Conservation (phyloP, 2,888 invertebrate species). For the Coelogynopora nodosa region DNA sequence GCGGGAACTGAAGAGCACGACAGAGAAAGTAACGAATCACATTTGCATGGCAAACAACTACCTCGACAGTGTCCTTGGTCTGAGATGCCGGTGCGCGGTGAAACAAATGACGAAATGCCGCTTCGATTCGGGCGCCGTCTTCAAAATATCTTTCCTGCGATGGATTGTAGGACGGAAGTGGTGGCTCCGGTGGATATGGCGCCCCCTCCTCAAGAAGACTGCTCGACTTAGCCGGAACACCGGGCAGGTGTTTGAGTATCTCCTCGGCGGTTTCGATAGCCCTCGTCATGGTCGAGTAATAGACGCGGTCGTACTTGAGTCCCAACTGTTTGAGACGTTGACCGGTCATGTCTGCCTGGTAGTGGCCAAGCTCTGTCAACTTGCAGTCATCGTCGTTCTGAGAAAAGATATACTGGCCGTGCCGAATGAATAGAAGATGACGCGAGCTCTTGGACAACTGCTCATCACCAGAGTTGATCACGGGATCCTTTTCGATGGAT, state of each 20-base stretch:
- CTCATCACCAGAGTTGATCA: neutral
- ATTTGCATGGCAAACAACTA: conserved; percentile 93
- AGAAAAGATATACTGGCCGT: conserved; percentile 76
- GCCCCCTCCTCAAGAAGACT: conserved; percentile 83
- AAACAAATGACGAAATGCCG: conserved; percentile 87
- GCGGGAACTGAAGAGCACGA: conserved; percentile 74
- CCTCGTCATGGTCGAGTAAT: conserved; percentile 85
- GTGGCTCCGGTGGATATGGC: conserved; percentile 88
- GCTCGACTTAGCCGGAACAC: conserved; percentile 66
- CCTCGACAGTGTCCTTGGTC: conserved; percentile 76
- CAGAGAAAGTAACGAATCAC: conserved; percentile 77
- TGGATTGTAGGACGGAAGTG: conserved; percentile 64
- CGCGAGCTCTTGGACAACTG: conserved; percentile 57
- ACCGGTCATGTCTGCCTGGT: conserved; percentile 82
- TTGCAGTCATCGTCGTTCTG: conserved; percentile 16
- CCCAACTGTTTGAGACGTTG: conserved; percentile 71
- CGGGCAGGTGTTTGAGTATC: conserved; percentile 70
- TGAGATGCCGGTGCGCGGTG: conserved; percentile 79
- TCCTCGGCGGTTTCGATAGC: conserved; percentile 85
- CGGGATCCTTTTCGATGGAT: neutral
- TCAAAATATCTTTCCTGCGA: conserved; percentile 68
- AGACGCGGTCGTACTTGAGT: conserved; percentile 74
- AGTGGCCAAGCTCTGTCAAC: conserved; percentile 67
- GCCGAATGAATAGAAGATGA: conserved; percentile 84
- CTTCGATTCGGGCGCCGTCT: conserved; percentile 89